Conservation (phyloP, 1,140 invertebrate species). For the Popillia japonica region DNA sequence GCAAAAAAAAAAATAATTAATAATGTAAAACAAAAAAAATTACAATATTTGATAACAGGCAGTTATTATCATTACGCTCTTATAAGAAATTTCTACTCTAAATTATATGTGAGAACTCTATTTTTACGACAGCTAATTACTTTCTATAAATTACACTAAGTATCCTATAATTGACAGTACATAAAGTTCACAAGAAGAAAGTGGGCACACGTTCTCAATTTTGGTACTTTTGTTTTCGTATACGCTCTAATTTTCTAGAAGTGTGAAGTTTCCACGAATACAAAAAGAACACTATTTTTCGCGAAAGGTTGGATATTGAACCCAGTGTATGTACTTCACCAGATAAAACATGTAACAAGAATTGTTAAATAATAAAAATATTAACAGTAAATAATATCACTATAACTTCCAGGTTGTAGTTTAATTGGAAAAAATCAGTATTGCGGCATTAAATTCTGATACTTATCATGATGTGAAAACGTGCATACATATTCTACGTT, state of each 20-base stretch:
- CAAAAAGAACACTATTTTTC: neutral
- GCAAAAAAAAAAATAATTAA: no score
- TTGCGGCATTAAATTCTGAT: no score
- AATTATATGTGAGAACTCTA: neutral
- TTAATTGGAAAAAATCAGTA: no score
- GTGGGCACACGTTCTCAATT: neutral
- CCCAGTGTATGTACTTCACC: neutral
- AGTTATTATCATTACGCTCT: no score
- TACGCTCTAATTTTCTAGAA: neutral
- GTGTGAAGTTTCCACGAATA: neutral
- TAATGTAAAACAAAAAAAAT: no score
- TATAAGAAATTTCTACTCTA: neutral
- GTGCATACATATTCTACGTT: neutral
- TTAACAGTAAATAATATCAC: no score
- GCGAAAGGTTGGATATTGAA: neutral
- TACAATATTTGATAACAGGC: no score
- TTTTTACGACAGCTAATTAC: conserved; percentile 5
- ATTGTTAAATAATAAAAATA: no score
- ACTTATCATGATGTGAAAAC: no score
- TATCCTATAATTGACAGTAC: conserved; percentile 21
- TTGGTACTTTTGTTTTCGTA: neutral
- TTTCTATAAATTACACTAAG: neutral
- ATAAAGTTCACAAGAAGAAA: neutral
- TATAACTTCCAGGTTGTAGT: no score
- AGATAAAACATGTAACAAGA: no score